A percentile compares a stretch with the other conserved stretches of the same genome.
Conservation (phyloP, 2,797 vertebrate genomes). For the Ctenopoma multispine region DNA sequence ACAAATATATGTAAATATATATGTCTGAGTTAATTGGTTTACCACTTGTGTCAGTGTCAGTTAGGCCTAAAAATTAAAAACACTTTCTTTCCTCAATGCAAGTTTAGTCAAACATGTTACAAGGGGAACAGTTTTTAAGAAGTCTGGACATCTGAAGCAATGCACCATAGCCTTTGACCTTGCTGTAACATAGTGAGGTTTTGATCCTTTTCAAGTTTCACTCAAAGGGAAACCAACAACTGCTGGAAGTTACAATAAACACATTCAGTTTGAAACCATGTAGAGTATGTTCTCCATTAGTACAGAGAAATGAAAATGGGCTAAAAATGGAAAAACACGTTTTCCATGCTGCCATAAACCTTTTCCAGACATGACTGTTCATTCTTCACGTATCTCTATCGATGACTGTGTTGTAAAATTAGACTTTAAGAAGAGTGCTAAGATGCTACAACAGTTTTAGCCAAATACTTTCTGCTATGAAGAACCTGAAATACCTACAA, state of each 20-base stretch:
- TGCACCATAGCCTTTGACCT: constrained; percentile 5
- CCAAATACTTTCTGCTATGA: neutral
- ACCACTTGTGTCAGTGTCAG: neutral
- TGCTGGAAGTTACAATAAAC: constrained; percentile 12
- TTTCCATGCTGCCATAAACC: too few species aligned
- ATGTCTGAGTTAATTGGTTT: neutral
- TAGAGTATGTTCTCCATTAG: neutral
- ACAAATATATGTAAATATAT: neutral
- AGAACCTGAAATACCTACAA: neutral
- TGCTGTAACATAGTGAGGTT: constrained; percentile 21
- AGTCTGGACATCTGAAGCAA: neutral
- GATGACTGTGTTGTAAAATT: too few species aligned
- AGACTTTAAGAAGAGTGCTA: too few species aligned
- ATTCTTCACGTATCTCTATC: too few species aligned
- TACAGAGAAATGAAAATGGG: neutral
- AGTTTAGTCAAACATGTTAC: too few species aligned
- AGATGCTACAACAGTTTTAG: too few species aligned
- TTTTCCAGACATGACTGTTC: neutral
- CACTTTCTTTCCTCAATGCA: neutral
- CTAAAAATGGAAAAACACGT: neutral
- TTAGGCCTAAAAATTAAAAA: neutral
- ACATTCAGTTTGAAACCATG: constrained; percentile 1
- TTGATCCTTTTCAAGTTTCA: constrained; percentile 33
- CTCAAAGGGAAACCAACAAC: constrained; percentile 23
- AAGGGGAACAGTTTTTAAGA: neutral